A percentile compares a stretch with the other conserved stretches of the same genome.
These are phyloP conservation scores for Himalopsyche anomala DNA, from an alignment of 2,888 invertebrate genomes.

Conservation along the genomic window DNA sequence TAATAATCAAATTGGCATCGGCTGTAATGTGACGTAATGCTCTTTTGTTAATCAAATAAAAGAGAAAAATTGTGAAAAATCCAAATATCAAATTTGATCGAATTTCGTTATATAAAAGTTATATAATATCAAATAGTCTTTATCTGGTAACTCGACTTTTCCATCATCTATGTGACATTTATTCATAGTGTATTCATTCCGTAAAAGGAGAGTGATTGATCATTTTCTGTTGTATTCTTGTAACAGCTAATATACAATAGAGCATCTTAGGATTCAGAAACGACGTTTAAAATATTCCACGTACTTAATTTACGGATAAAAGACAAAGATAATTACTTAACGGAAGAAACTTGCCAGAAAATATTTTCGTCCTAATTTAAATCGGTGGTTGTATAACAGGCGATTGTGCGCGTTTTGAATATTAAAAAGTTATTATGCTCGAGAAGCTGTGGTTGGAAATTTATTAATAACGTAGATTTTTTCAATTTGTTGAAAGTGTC, in stretches of 20 bases:
- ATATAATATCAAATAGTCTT: background rate
- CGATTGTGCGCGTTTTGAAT: background rate
- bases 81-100: no score
- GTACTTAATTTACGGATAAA: conserved; percentile 4
- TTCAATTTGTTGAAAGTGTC: no score
- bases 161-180: conserved; percentile 8
- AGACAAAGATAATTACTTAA: background rate
- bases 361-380: background rate
- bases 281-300: conserved; percentile 5
- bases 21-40: no score
- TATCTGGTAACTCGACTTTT: background rate
- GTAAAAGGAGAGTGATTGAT: background rate
- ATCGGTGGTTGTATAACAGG: background rate
- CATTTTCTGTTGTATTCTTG: background rate
- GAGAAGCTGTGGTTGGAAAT: no score
- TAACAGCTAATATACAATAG: background rate
- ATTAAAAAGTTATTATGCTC: background rate
- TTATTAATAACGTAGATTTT: no score
- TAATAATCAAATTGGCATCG: no score
- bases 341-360: background rate
- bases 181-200: background rate
- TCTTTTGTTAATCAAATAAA: no score
- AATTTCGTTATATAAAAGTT: no score
- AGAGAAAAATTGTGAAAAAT: no score
- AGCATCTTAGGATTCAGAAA: background rate